A percentile compares a stretch with the other conserved stretches of the same genome.
These are phyloP conservation scores for Pseudotriccus pelzelni DNA, from an alignment of 2,797 vertebrate species.

Conservation along the genomic window DNA sequence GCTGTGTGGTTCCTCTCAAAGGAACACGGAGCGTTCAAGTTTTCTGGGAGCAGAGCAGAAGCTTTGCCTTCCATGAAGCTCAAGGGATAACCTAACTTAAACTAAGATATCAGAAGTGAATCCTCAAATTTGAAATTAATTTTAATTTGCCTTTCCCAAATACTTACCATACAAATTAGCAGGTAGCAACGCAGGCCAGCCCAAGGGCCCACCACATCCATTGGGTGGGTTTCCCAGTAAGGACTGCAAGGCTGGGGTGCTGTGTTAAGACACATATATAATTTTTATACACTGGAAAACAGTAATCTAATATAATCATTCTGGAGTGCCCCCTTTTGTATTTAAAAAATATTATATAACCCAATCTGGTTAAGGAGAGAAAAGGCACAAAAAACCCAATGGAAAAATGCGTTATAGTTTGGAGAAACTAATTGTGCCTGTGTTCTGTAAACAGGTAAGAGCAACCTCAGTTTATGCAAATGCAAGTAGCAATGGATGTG, in stretches of 20 bases:
- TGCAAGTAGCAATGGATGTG: not conserved
- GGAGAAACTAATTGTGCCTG: not conserved
- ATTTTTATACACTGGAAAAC: not conserved
- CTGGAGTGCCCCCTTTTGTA: not conserved
- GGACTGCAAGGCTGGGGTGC: not conserved
- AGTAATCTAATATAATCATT: not conserved
- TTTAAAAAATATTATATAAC: not conserved
- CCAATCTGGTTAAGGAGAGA: not conserved
- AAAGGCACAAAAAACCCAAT: not conserved
- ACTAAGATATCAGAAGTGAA: not conserved
- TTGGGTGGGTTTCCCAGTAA: accelerated
- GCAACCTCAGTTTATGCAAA: not conserved
- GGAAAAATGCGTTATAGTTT: not conserved
- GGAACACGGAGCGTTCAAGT: not conserved
- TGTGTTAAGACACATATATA: not conserved
- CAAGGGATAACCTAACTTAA: not conserved
- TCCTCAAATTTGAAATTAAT: not conserved
- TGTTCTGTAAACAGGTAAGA: not conserved
- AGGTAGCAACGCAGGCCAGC: not conserved
- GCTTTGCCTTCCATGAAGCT: not conserved
- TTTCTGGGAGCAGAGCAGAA: not conserved
- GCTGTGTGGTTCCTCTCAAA: not conserved
- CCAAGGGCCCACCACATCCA: not conserved
- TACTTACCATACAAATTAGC: not conserved
- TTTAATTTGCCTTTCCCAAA: not conserved